These are phyloP conservation scores for Chironomus riparius DNA, from an alignment of 2,888 invertebrate genomes.

Conservation along the genomic window DNA sequence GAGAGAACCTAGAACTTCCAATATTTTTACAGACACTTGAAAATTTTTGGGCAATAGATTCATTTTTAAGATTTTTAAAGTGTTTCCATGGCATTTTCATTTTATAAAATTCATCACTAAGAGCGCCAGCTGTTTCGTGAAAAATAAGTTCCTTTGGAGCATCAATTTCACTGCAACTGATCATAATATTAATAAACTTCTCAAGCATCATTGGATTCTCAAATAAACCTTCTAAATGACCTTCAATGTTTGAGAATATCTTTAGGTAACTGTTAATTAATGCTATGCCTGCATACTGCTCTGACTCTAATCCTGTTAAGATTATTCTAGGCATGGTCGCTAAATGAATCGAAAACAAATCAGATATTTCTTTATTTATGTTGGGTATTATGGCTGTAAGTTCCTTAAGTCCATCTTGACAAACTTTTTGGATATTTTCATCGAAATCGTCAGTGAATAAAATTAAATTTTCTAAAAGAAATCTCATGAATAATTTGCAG, in stretches of 20 bases:
- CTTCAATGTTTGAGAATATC: conserved; percentile 48
- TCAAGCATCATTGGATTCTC: conserved; percentile 44
- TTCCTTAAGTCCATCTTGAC: conserved; percentile 38
- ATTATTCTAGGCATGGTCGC: conserved; percentile 54
- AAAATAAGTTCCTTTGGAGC: conserved; percentile 44
- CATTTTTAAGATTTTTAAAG: conserved; percentile 51
- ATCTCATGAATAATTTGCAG: conserved; percentile 51
- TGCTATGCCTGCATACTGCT: conserved; percentile 54
- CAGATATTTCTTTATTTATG: conserved; percentile 35
- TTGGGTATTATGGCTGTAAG: conserved; percentile 39
- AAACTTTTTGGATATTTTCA: conserved; percentile 44
- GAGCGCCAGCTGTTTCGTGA: conserved; percentile 41
- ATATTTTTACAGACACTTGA: conserved; percentile 48
- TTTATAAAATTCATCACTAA: conserved; percentile 31
- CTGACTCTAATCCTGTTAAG: conserved; percentile 54
- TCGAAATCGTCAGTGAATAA: conserved; percentile 58
- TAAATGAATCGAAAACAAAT: conserved; percentile 50
- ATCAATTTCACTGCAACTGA: conserved; percentile 48
- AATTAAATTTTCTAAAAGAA: conserved; percentile 58
- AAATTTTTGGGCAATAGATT: conserved; percentile 44
- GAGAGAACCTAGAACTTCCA: conserved; percentile 47
- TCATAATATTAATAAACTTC: conserved; percentile 48
- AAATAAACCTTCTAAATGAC: conserved; percentile 45
- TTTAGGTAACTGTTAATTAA: conserved; percentile 58
- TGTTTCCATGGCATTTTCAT: conserved; percentile 51